Percentiles rank a stretch among this genome's conserved stretches.
phyloP scores from a whole-genome alignment of 2,113 vertebrate genomes.

The Chlorodrepanis virens region DNA sequence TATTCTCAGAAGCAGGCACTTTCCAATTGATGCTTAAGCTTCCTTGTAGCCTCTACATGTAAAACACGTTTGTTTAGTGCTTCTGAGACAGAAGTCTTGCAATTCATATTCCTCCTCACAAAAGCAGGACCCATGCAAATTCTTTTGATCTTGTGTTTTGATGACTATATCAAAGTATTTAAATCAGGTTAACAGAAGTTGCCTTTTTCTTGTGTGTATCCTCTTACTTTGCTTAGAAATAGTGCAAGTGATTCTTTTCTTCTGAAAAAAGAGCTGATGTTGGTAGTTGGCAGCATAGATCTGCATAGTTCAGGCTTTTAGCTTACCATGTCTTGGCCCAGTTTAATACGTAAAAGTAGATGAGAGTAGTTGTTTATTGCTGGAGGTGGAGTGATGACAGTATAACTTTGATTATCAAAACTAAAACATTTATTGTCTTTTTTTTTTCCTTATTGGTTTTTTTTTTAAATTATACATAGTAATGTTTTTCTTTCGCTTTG shows the following conservation, averaged over 20 bases:
- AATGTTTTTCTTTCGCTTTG: neutral
- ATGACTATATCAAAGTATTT: neutral
- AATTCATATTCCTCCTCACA: neutral
- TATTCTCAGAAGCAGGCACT: neutral
- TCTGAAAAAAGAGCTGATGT: neutral
- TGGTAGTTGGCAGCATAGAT: neutral
- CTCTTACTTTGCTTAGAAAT: neutral
- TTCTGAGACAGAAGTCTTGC: neutral
- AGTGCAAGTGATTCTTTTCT: neutral
- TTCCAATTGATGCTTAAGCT: neutral
- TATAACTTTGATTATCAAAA: neutral
- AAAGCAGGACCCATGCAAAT: neutral
- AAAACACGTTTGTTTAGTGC: neutral
- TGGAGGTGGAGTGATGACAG: fast-evolving
- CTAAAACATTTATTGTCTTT: neutral
- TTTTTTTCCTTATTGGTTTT: fast-evolving
- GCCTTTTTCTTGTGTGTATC: neutral
- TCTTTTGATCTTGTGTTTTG: neutral
- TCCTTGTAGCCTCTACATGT: neutral
- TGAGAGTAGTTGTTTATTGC: neutral
- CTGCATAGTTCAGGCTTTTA: neutral
- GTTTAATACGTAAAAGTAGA: neutral
- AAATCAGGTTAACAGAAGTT: neutral
- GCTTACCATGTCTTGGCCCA: neutral
- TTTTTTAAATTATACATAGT: neutral